A percentile compares a stretch with the other conserved stretches of the same genome.
Conservation (phyloP, 2,888 invertebrate species). For the Agonopterix alstromeriana region DNA sequence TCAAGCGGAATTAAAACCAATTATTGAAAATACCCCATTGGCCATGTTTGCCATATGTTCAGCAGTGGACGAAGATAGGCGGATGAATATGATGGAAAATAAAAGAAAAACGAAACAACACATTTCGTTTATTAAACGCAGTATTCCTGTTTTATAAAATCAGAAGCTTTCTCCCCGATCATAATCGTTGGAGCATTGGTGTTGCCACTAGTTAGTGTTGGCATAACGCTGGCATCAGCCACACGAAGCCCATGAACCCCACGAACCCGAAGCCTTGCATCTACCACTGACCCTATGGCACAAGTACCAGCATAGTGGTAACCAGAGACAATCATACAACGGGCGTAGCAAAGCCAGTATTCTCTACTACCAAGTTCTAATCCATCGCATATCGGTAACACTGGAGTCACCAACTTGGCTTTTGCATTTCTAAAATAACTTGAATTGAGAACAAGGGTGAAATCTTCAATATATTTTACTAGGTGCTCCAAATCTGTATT, state of each 20-base stretch:
- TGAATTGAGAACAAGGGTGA: conserved; percentile 21
- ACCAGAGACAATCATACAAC: conserved; percentile 20
- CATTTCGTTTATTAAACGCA: no score
- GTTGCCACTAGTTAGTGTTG: conserved; percentile 20
- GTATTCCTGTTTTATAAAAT: conserved; percentile 22
- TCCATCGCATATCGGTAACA: conserved; percentile 15
- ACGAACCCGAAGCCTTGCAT: conserved; percentile 20
- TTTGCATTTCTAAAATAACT: conserved; percentile 21
- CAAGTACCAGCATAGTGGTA: conserved; percentile 30
- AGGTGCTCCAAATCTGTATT: conserved; percentile 22
- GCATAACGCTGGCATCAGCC: conserved; percentile 25
- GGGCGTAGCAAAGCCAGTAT: conserved; percentile 31
- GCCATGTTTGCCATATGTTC: no score
- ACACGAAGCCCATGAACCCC: conserved; percentile 22
- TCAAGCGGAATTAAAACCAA: no score
- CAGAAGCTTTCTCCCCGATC: conserved; percentile 32
- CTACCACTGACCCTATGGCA: conserved; percentile 31
- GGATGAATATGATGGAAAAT: no score
- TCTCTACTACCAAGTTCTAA: conserved; percentile 17
- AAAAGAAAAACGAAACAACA: no score
- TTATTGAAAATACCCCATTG: no score
- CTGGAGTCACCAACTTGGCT: conserved; percentile 17
- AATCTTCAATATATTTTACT: conserved; percentile 20
- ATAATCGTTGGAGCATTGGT: conserved; percentile 23
- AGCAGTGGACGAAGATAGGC: no score